These are phyloP conservation scores for Heterochromis multidens DNA, from an alignment of 2,113 vertebrate genomes.

Conservation along the genomic window DNA sequence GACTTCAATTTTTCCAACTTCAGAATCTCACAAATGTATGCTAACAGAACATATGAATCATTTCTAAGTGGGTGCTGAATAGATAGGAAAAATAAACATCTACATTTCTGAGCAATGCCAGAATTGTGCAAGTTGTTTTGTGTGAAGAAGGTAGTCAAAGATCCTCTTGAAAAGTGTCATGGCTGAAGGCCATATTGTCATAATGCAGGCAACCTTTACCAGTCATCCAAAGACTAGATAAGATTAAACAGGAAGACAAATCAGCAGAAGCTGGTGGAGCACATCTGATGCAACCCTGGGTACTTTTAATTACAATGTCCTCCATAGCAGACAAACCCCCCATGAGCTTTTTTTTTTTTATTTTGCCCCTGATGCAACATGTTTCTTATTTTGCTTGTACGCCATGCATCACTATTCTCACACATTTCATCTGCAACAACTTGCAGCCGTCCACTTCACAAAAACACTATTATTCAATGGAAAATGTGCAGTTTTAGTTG, in stretches of 20 bases:
- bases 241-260: not conserved
- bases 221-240: not conserved
- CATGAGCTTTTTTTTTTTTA: not conserved
- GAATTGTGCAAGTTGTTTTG: not conserved
- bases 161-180: not conserved
- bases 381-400: not conserved
- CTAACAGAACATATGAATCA: not conserved
- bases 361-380: slow-evolving; percentile 32
- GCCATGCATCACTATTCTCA: not conserved
- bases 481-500: not conserved
- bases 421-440: not conserved
- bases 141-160: not conserved
- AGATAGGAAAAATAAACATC: not conserved
- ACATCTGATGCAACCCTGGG: not conserved
- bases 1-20: not conserved
- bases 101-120: not conserved
- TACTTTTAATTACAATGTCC: not conserved
- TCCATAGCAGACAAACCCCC: not conserved
- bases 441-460: not conserved
- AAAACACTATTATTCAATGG: not conserved
- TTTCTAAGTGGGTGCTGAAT: accelerated
- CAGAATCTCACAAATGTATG: not conserved
- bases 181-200: not conserved
- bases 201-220: not conserved
- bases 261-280: not conserved